phyloP scores from a whole-genome alignment of 2,797 vertebrate genomes.

The Platalea minor region DNA sequence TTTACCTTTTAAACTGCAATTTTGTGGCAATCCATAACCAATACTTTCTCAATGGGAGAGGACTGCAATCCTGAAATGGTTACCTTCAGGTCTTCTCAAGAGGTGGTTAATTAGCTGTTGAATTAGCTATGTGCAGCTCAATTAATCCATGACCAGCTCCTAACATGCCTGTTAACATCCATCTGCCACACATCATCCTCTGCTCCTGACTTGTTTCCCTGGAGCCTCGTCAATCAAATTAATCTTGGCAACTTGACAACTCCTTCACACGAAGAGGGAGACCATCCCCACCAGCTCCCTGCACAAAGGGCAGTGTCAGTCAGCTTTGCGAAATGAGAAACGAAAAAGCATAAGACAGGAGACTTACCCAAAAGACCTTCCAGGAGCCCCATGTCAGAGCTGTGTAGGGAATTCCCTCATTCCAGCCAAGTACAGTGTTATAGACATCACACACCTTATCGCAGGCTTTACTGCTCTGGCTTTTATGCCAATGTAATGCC shows the following conservation, averaged over 20 bases:
- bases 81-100: not conserved
- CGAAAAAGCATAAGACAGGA: not conserved
- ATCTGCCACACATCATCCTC: not conserved
- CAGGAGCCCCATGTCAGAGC: not conserved
- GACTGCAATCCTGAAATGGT: not conserved
- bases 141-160: not conserved
- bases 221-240: not conserved
- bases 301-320: not conserved
- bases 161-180: not conserved
- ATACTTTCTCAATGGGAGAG: not conserved
- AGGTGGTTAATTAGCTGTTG: not conserved
- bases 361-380: not conserved
- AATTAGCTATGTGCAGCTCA: not conserved
- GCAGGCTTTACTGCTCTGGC: not conserved
- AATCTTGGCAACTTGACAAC: not conserved
- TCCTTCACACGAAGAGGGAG: accelerated
- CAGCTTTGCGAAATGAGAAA: not conserved
- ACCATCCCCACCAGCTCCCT: not conserved
- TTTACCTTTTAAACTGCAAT: not conserved
- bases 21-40: not conserved
- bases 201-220: not conserved
- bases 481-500: not conserved
- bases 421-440: not conserved
- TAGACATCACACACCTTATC: not conserved
- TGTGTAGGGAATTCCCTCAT: not conserved